phyloP scores from a whole-genome alignment of 2,888 invertebrate genomes.

The Catocala sponsa region DNA sequence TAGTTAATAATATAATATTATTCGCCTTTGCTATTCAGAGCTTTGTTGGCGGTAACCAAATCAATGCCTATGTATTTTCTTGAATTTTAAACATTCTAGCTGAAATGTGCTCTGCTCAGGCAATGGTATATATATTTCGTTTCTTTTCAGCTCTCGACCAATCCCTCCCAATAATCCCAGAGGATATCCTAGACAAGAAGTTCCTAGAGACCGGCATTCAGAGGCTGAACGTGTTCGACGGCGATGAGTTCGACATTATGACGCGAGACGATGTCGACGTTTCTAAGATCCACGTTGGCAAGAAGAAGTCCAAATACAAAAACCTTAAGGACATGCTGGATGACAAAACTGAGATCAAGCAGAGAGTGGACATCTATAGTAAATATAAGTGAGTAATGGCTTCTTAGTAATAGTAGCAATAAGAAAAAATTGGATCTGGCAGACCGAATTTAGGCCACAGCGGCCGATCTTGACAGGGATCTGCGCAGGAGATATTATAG shows the following conservation, averaged over 20 bases:
- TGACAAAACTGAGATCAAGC: constrained; percentile 89
- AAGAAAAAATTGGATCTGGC: no score
- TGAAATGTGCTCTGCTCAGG: no score
- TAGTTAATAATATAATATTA: no score
- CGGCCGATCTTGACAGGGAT: no score
- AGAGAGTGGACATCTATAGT: constrained; percentile 86
- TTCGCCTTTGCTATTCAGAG: no score
- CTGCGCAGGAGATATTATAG: no score
- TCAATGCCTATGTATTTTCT: no score
- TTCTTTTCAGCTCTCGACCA: constrained; percentile 77
- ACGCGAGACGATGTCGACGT: constrained; percentile 87
- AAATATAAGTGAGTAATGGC: constrained; percentile 84
- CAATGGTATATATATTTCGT: neutral
- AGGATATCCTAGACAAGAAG: constrained; percentile 86
- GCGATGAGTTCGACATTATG: constrained; percentile 94
- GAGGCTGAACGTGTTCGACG: constrained; percentile 91
- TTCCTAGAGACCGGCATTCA: constrained; percentile 87
- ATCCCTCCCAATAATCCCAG: constrained; percentile 89
- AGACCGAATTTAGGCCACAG: no score
- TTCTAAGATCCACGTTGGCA: constrained; percentile 83
- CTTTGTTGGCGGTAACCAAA: no score
- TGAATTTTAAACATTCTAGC: no score
- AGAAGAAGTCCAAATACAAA: constrained; percentile 89
- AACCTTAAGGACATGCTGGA: constrained; percentile 90
- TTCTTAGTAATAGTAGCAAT: no score